Percentiles rank a stretch among this genome's conserved stretches.
Conservation (phyloP, 1,140 invertebrate species). For the Hormaphis cornu region DNA sequence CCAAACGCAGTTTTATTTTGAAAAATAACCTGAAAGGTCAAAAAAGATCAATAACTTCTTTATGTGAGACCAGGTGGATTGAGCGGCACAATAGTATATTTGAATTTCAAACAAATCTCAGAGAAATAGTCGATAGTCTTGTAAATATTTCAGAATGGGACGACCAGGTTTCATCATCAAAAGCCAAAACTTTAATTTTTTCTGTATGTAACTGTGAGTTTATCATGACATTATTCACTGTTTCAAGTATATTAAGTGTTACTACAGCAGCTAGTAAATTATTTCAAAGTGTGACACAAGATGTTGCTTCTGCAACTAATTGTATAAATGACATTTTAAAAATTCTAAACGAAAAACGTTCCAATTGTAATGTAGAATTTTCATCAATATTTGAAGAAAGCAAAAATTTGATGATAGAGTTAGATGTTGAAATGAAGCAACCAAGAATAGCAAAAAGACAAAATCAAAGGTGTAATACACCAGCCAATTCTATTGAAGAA, state of each 20-base stretch:
- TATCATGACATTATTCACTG: too few relatives aligned
- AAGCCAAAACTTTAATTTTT: too few relatives aligned
- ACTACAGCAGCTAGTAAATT: too few relatives aligned
- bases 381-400: background rate
- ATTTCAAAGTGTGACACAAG: too few relatives aligned
- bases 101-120: too few relatives aligned
- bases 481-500: background rate
- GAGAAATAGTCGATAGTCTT: too few relatives aligned
- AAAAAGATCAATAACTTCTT: background rate
- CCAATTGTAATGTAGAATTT: background rate
- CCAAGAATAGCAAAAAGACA: background rate
- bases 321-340: too few relatives aligned
- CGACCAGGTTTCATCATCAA: too few relatives aligned
- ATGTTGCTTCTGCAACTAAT: too few relatives aligned
- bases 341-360: background rate
- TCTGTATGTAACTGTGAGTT: too few relatives aligned
- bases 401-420: background rate
- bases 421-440: background rate
- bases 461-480: background rate
- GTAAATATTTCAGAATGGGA: too few relatives aligned
- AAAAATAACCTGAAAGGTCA: background rate
- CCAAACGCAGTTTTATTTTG: background rate
- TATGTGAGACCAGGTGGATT: background rate
- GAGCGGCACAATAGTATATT: background rate
- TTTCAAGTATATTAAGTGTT: too few relatives aligned